Evolutionary conservation across 2,113 vertebrate species (phyloP), one percentile per base, ranked within the genome.

Genomic region (Benitochromis conjunctus): DNA sequence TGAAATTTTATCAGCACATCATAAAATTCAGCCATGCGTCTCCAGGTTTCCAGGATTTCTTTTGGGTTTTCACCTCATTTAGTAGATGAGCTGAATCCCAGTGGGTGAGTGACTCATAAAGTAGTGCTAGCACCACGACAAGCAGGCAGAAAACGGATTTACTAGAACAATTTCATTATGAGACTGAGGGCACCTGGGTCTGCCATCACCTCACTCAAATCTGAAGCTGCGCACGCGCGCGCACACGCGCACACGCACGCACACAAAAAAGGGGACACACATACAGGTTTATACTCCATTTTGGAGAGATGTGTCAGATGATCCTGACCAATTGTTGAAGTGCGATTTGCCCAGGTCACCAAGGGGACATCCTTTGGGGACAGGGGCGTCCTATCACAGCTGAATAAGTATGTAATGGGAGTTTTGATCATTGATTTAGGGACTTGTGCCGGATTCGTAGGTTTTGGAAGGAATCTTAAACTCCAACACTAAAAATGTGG

Each of bases 111-210:
- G 86, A 92, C 92, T 91, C 92, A 92, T 96, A 96, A 95, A 96
- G 89, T 13, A 77, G 41, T 66, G 69, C 90, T 85, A 81, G 46
- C 85, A 85, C 86, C 79, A 88, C 53, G 64, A 13, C 69, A 57
- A 53, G 58, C 31, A 57, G 36, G 76, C 29, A 29, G 21, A 69
- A 82, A 86, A 87, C 79, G 82, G 89, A 88, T 95, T 96, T 95
- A 95, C 93, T 90, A 87, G 93, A 92, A 94, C 91, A 94, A 94
- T 95, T 95, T 95, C 86, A 96, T 96, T 92, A 95, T 82, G 81
- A 85, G 69, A 69, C 94, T 83, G 86, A 81, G 83, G 89, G 83
- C 56, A 82, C 31, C 81, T 78, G 43, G 69, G 79, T 86, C 11
- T 77, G 74, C 19, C 1, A 87, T 94, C 80, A 91, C 16, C 88